Conservation (phyloP, 1,140 invertebrate genomes). For the Bathynomus jamesi region DNA sequence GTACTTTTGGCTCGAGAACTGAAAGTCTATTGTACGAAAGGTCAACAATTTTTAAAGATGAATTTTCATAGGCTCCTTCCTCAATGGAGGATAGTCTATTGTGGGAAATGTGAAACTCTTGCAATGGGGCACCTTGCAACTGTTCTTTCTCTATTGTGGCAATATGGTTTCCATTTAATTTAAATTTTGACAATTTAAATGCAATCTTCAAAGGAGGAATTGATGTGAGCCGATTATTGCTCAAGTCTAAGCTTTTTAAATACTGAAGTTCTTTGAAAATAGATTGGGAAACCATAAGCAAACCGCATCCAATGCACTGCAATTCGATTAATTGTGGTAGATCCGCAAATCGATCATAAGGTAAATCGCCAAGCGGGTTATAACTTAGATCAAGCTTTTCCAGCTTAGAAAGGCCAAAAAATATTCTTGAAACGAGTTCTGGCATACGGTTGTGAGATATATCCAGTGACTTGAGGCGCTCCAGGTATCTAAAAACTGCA, state of each 20-base stretch:
- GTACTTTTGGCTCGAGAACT: slow-evolving; percentile 52
- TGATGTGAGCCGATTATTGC: slow-evolving; percentile 52
- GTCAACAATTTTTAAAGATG: slow-evolving; percentile 57
- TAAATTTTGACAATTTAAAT: neutral
- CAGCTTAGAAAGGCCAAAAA: slow-evolving; percentile 59
- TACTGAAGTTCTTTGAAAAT: slow-evolving; percentile 43
- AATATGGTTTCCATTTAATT: neutral
- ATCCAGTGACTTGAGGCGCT: slow-evolving; percentile 54
- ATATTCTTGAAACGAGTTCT: slow-evolving; percentile 57
- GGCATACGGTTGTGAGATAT: slow-evolving; percentile 62
- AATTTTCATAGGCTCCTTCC: slow-evolving; percentile 58
- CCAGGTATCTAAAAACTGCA: slow-evolving; percentile 61
- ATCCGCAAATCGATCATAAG: slow-evolving; percentile 68
- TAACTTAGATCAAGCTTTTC: slow-evolving; percentile 60
- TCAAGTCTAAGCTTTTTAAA: slow-evolving; percentile 61
- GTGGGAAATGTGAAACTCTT: neutral
- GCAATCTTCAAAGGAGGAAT: slow-evolving; percentile 14
- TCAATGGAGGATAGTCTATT: slow-evolving; percentile 45
- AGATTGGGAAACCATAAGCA: slow-evolving; percentile 63
- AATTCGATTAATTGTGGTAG: slow-evolving; percentile 55
- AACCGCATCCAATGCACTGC: slow-evolving; percentile 57
- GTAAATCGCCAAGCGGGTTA: slow-evolving; percentile 60
- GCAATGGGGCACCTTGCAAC: neutral
- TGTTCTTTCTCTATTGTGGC: neutral
- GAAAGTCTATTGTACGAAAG: slow-evolving; percentile 65